Evolutionary conservation across 1,140 invertebrate genomes (phyloP).

Genomic region (Dolichoris vasculosae): DNA sequence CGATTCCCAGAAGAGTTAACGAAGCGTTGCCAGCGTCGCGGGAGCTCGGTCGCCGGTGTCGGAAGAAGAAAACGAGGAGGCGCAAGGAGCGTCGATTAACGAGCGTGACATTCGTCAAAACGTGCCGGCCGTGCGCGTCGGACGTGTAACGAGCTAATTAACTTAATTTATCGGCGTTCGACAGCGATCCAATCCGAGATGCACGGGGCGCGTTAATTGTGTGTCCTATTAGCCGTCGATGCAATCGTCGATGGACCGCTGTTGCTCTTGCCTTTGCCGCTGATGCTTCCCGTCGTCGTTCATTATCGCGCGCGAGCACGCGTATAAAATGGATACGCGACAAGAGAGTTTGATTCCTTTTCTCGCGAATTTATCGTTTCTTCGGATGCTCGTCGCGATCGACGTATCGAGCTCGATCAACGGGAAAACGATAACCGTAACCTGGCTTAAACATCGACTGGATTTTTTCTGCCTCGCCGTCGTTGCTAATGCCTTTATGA

Average conservation of each 20-base stretch:
- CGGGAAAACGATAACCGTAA: not conserved
- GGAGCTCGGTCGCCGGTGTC: not conserved
- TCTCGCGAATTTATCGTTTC: not conserved
- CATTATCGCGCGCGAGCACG: conserved; percentile 57
- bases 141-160: conserved; percentile 65
- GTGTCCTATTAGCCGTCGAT: conserved; percentile 65
- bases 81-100: conserved; percentile 57
- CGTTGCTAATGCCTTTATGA: not conserved
- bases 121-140: not conserved
- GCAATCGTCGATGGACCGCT: conserved; percentile 58
- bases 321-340: not conserved
- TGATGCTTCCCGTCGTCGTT: conserved; percentile 58
- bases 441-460: not conserved
- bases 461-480: not conserved
- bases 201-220: conserved; percentile 64
- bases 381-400: too few relatives aligned
- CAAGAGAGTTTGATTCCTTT: not conserved
- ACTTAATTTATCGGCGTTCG: conserved; percentile 68
- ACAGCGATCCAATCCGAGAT: conserved; percentile 65
- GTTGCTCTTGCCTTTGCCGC: too few relatives aligned
- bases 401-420: too few relatives aligned
- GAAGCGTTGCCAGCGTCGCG: conserved; percentile 36
- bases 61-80: conserved; percentile 14
- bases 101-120: conserved; percentile 64
- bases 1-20: conserved; percentile 50